A percentile compares a stretch with the other conserved stretches of the same genome.
Conservation (phyloP, 2,888 invertebrate genomes). For the Ochropleura plecta region DNA sequence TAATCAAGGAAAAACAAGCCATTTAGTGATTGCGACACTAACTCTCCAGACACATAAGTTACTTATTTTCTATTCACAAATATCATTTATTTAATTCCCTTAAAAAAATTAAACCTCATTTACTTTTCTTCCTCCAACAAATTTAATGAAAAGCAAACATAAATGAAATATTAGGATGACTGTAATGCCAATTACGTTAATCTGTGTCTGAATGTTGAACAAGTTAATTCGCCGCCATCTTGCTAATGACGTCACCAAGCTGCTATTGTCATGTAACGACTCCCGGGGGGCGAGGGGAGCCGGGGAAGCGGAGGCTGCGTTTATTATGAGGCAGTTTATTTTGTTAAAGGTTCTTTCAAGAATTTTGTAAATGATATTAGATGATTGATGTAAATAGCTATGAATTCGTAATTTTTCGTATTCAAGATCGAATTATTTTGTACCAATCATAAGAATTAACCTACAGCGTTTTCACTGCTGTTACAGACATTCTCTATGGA, state of each 20-base stretch:
- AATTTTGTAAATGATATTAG: slow-evolving; percentile 10
- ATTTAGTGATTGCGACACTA: too few species aligned
- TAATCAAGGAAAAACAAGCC: too few species aligned
- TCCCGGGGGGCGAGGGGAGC: neutral
- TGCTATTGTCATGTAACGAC: slow-evolving; percentile 59
- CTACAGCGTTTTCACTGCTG: too few species aligned
- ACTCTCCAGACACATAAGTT: too few species aligned
- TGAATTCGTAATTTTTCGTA: neutral
- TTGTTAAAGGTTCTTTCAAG: slow-evolving; percentile 21
- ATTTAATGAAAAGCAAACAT: slow-evolving; percentile 25
- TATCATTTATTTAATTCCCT: too few species aligned
- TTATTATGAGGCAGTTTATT: slow-evolving; percentile 28
- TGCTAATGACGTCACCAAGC: slow-evolving; percentile 65
- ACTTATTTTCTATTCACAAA: too few species aligned
- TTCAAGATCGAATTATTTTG: neutral
- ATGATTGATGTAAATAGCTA: slow-evolving; percentile 6
- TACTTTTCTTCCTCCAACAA: slow-evolving; percentile 4
- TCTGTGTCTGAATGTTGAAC: slow-evolving; percentile 61
- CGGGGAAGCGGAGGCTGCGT: neutral
- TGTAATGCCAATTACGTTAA: slow-evolving; percentile 63
- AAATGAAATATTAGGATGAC: slow-evolving; percentile 54
- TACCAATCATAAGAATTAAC: neutral
- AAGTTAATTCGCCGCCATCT: slow-evolving; percentile 66
- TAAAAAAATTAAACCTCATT: slow-evolving; percentile 10
- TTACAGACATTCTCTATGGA: too few species aligned